Base-by-base conservation (phyloP, 2,113 vertebrate genomes). In the Ophthalmolycus amberensis region DNA sequence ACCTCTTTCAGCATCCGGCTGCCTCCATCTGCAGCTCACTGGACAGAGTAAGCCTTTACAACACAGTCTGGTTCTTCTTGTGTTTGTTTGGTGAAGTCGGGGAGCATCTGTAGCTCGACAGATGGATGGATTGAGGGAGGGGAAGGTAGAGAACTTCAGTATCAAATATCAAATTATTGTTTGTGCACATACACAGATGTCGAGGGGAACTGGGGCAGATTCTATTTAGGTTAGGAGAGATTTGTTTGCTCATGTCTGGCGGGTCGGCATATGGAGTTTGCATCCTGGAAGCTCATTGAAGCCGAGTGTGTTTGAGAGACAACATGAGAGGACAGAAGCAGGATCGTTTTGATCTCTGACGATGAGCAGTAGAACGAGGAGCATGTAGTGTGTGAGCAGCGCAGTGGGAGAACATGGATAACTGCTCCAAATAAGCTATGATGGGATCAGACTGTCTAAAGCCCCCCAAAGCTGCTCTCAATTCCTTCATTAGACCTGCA, bases 361-460 rank as follows among this genome's bases (percentile, higher is more conserved):
- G 38, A 56, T 32, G n/a, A 5, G n/a, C 29, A 37, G 20, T 54
- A 34, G 22, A 14, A 9, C 50, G 29, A 22, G 48, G 22, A 6
- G 27, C n/a, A 1, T 18, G 75, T 52, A n/a, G 52, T 27, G 29
- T 25, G 15, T 59, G 44, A 77, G 50, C 52, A 4, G 18, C 56
- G 9, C 75, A 77, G 78, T 27, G 44, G 70, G 71, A 69, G 78
- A 87, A 75, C 71, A 85, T 73, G 68, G 59, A 86, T 90, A 82
- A 89, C 77, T 69, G 69, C 68, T 81, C 40, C 67, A 89, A 90
- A 93, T 87, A 86, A 89, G 79, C 90, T 89, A 77, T 73, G 84
- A 87, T 79, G 83, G 86, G 87, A 92, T 91, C 90, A 91, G 84
- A 89, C 83, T 46, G 42, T 58, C n/a, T 82, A 88, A 93, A 86